A percentile compares a stretch with the other conserved stretches of the same genome.
These are phyloP conservation scores for Centropus unirufus DNA, from an alignment of 2,113 vertebrate species.

Conservation along the genomic window DNA sequence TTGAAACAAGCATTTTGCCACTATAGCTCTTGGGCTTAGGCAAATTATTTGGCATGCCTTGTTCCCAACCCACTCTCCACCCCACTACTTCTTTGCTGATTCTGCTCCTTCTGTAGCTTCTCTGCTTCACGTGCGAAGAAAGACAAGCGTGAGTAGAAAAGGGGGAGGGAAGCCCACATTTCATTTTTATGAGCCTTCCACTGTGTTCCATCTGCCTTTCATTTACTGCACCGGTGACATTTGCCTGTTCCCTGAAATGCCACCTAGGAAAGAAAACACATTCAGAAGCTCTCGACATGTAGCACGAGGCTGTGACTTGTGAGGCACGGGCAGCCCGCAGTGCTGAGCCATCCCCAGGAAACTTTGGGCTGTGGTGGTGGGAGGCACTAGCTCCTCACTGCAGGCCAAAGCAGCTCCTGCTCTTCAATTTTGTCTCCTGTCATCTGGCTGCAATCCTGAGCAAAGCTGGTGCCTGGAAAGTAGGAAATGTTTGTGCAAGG, in stretches of 20 bases:
- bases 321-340: not conserved
- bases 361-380: not conserved
- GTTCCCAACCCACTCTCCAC: not conserved
- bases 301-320: not conserved
- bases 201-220: not conserved
- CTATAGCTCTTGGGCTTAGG: not conserved
- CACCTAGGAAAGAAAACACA: not conserved
- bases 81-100: not conserved
- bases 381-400: not conserved
- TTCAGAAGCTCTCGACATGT: not conserved
- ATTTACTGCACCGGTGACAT: not conserved
- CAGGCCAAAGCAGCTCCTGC: not conserved
- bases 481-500: accelerated
- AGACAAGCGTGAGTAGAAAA: not conserved
- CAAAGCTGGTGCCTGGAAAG: not conserved
- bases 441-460: not conserved
- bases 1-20: not conserved
- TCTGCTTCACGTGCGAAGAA: not conserved
- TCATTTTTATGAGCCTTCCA: not conserved
- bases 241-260: not conserved
- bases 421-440: not conserved
- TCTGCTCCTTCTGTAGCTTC: not conserved
- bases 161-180: not conserved
- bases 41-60: not conserved
- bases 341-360: not conserved